Conservation (phyloP, 92 coral and sea anemone genomes). For the Umimayanthus kanabou region DNA sequence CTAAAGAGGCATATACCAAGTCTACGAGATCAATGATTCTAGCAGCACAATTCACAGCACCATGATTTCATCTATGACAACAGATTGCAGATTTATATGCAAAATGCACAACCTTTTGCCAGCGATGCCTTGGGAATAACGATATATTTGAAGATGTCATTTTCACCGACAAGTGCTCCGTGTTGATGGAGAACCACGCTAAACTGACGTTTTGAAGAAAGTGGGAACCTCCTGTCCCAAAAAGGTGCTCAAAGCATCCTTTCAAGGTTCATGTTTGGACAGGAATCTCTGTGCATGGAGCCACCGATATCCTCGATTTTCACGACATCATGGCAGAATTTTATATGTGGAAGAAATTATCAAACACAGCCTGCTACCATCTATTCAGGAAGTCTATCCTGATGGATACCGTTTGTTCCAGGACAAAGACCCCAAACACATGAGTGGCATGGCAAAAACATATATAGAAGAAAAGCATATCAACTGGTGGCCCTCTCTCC, state of each 20-base stretch:
- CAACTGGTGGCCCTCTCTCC: slow-evolving; percentile 47
- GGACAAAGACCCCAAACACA: slow-evolving; percentile 51
- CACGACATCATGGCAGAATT: background rate
- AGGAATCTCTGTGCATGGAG: slow-evolving; percentile 26
- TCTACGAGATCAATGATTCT: no score
- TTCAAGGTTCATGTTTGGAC: slow-evolving; percentile 29
- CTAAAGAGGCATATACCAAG: no score
- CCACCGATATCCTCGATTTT: background rate
- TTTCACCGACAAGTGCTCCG: slow-evolving; percentile 34
- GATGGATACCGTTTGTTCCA: no score
- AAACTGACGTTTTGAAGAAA: slow-evolving; percentile 20
- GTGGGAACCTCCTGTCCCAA: slow-evolving; percentile 42
- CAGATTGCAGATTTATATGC: no score
- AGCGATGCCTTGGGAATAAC: background rate
- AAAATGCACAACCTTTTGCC: background rate
- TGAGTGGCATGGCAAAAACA: slow-evolving; percentile 39
- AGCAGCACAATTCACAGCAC: no score
- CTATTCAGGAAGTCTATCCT: slow-evolving; percentile 15
- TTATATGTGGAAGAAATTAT: slow-evolving; percentile 16
- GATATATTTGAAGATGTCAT: slow-evolving; percentile 37
- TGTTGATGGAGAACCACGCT: slow-evolving; percentile 40
- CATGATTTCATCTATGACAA: no score
- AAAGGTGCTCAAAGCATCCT: slow-evolving; percentile 25
- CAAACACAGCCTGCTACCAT: slow-evolving; percentile 20
- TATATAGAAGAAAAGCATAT: slow-evolving; percentile 38